phyloP scores from a whole-genome alignment of 2,797 vertebrate genomes.

The Argyrosomus regius region DNA sequence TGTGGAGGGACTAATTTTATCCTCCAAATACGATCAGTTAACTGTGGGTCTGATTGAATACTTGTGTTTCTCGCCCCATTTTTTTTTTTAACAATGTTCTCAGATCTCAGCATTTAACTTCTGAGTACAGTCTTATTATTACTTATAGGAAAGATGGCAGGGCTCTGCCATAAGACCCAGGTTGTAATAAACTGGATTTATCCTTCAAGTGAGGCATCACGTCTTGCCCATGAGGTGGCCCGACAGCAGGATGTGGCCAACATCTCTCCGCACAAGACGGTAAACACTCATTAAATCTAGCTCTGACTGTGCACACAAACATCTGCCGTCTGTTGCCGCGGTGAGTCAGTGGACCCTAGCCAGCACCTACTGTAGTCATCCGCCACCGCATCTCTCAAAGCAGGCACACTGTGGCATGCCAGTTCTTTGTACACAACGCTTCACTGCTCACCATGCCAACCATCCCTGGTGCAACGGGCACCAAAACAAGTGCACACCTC shows the following conservation, averaged over 20 bases:
- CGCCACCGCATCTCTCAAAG: slow-evolving; percentile 21
- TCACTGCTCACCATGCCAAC: slow-evolving; percentile 8
- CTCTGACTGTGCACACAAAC: slow-evolving; percentile 67
- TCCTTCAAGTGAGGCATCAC: slow-evolving; percentile 2
- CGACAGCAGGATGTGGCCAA: slow-evolving; percentile 60
- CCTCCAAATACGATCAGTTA: neutral
- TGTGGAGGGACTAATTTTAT: neutral
- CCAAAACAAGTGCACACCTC: neutral
- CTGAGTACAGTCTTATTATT: neutral
- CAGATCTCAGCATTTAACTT: neutral
- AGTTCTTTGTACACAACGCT: slow-evolving; percentile 5
- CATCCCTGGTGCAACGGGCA: neutral
- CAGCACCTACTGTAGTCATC: slow-evolving; percentile 16
- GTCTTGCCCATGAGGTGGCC: slow-evolving; percentile 42
- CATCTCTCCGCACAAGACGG: slow-evolving; percentile 49
- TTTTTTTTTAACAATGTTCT: neutral
- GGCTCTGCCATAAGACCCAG: neutral
- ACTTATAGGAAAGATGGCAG: neutral
- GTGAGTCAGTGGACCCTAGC: slow-evolving; percentile 43
- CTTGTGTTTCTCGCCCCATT: neutral
- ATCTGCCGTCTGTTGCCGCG: slow-evolving; percentile 49
- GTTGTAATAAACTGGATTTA: neutral
- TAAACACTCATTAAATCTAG: slow-evolving; percentile 80
- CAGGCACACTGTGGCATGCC: neutral
- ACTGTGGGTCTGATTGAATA: neutral